phyloP scores from a whole-genome alignment of 2,888 invertebrate species.

The Drosophila demipolita region DNA sequence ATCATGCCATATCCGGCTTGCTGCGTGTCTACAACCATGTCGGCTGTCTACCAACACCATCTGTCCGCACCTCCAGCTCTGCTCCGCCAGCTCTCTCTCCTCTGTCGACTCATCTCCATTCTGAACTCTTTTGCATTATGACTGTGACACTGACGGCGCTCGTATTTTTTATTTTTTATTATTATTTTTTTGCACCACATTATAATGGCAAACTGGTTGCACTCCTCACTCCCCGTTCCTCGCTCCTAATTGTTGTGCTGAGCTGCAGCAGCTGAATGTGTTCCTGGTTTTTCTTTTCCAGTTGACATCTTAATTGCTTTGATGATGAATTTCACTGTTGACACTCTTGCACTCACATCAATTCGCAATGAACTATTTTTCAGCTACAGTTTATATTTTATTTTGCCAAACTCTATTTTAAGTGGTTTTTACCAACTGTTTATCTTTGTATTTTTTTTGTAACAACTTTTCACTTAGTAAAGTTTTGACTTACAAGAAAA shows the following conservation, averaged over 20 bases:
- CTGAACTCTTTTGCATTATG: conserved; percentile 23
- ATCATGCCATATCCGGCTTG: conserved; percentile 66
- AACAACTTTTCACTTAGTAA: background rate
- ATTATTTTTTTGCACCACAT: conserved; percentile 63
- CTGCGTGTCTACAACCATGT: conserved; percentile 53
- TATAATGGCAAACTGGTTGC: conserved; percentile 42
- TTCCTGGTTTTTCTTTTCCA: conserved; percentile 30
- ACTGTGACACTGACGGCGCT: conserved; percentile 28
- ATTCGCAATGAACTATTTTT: conserved; percentile 59
- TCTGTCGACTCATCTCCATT: background rate
- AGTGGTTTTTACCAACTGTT: conserved; percentile 3
- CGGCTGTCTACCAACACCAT: conserved; percentile 34
- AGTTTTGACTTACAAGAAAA: background rate
- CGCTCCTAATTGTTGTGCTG: conserved; percentile 19
- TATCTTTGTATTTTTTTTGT: background rate
- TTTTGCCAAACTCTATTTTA: background rate
- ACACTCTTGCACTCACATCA: conserved; percentile 70
- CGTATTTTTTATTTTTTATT: background rate
- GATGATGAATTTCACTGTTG: conserved; percentile 73
- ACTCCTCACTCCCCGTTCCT: background rate
- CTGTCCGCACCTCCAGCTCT: conserved; percentile 16
- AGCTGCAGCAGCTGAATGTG: conserved; percentile 7
- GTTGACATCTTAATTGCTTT: conserved; percentile 75
- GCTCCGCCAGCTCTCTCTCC: background rate
- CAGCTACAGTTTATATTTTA: conserved; percentile 2